These are phyloP conservation scores for Azorinus chamasolen DNA, from an alignment of 2,888 invertebrate genomes.

Conservation along the genomic window DNA sequence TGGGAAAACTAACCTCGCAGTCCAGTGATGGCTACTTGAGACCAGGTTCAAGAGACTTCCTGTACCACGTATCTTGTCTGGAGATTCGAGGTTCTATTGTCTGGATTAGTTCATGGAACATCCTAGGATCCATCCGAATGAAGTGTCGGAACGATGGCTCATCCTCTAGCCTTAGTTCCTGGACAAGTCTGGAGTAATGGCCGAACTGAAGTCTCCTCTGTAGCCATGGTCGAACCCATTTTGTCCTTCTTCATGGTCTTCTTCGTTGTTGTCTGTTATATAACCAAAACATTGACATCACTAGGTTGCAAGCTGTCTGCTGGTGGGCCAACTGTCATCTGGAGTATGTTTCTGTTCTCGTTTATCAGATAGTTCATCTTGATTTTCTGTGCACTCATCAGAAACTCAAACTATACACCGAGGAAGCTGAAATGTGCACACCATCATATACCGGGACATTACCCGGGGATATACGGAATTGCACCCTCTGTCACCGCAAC, in stretches of 20 bases:
- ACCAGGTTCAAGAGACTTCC: constrained; percentile 13
- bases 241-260: too few relatives aligned
- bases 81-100: constrained; percentile 9
- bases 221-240: constrained; percentile 15
- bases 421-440: too few relatives aligned
- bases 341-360: not conserved
- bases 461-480: too few relatives aligned
- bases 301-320: constrained; percentile 4
- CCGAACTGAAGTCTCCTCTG: constrained; percentile 8
- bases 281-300: constrained; percentile 8
- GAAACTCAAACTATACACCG: too few relatives aligned
- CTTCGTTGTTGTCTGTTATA: constrained; percentile 10
- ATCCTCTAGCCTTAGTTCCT: constrained; percentile 8
- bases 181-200: constrained; percentile 15
- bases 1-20: constrained; percentile 11
- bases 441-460: too few relatives aligned
- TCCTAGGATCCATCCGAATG: constrained; percentile 2
- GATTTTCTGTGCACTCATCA: too few relatives aligned
- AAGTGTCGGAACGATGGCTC: constrained; percentile 11
- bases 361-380: too few relatives aligned
- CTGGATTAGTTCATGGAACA: constrained; percentile 8
- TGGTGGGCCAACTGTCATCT: constrained; percentile 6
- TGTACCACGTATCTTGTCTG: constrained; percentile 19
- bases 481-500: too few relatives aligned
- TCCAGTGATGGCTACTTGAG: constrained; percentile 14